Evolutionary conservation across 1,140 invertebrate species (phyloP).

Genomic region (Harpegnathos saltator): DNA sequence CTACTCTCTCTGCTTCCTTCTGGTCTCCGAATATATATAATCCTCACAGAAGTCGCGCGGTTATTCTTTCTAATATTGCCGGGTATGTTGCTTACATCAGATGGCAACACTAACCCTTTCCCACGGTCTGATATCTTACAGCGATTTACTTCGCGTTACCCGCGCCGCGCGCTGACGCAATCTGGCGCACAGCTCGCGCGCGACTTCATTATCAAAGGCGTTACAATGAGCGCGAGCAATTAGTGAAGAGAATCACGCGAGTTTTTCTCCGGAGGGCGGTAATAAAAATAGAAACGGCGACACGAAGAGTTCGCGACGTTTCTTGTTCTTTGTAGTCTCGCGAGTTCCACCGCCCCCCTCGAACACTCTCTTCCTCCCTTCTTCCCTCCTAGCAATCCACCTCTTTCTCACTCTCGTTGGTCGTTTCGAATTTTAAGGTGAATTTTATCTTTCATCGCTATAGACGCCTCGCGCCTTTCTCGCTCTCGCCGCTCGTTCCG

Average conservation of each 20-base stretch:
- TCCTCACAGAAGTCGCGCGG: too few relatives aligned
- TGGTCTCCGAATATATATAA: too few relatives aligned
- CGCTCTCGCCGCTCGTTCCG: slow-evolving; percentile 3
- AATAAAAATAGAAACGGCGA: neutral
- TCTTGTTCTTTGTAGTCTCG: slow-evolving; percentile 13
- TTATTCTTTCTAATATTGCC: too few relatives aligned
- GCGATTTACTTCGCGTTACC: slow-evolving; percentile 14
- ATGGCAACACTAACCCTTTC: too few relatives aligned
- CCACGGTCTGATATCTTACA: too few relatives aligned
- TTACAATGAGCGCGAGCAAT: neutral
- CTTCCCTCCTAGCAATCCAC: too few relatives aligned
- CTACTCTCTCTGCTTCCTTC: too few relatives aligned
- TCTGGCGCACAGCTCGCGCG: neutral
- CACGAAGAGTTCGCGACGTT: neutral
- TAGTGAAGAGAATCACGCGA: neutral
- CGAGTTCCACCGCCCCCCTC: neutral
- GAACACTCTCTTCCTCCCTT: too few relatives aligned
- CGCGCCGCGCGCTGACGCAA: neutral
- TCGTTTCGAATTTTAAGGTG: slow-evolving; percentile 39
- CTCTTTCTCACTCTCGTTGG: neutral
- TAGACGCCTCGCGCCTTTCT: neutral
- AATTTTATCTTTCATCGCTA: slow-evolving; percentile 38
- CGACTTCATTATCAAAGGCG: neutral
- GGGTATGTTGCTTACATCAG: too few relatives aligned
- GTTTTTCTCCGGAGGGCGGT: neutral